Percentiles rank a stretch among this genome's conserved stretches.
Evolutionary conservation across 2,113 vertebrate species (phyloP).

Genomic region (Apistogramma diplotaenia): DNA sequence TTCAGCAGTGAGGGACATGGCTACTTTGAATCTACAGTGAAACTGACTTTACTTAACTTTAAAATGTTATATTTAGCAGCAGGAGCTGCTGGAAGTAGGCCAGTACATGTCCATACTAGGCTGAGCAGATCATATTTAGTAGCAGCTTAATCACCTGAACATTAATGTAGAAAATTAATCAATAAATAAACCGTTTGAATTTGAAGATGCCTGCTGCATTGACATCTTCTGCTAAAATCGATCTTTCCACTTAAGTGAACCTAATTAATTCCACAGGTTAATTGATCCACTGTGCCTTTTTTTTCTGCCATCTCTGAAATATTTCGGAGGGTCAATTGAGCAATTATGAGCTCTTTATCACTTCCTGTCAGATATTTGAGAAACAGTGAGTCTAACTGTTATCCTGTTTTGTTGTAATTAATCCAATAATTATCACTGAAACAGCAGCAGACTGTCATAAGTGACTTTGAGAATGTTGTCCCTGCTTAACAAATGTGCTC

Average conservation of each 20-base stretch:
- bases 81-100: neutral
- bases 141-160: neutral
- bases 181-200: neutral
- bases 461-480: slow-evolving; percentile 23
- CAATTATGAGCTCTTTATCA: neutral
- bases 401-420: neutral
- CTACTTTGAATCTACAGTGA: too few relatives aligned
- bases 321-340: neutral
- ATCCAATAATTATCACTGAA: neutral
- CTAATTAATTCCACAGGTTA: neutral
- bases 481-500: slow-evolving; percentile 18
- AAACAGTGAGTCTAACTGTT: neutral
- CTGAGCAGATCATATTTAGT: neutral
- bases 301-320: neutral
- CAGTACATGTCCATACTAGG: neutral
- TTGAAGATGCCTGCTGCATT: neutral
- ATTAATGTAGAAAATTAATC: neutral
- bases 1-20: too few relatives aligned
- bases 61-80: too few relatives aligned
- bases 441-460: neutral
- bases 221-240: neutral
- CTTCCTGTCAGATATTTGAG: neutral
- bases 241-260: neutral
- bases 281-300: neutral
- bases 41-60: too few relatives aligned